Conservation (phyloP, 2,113 vertebrate species). For the Aegotheles bennettii region DNA sequence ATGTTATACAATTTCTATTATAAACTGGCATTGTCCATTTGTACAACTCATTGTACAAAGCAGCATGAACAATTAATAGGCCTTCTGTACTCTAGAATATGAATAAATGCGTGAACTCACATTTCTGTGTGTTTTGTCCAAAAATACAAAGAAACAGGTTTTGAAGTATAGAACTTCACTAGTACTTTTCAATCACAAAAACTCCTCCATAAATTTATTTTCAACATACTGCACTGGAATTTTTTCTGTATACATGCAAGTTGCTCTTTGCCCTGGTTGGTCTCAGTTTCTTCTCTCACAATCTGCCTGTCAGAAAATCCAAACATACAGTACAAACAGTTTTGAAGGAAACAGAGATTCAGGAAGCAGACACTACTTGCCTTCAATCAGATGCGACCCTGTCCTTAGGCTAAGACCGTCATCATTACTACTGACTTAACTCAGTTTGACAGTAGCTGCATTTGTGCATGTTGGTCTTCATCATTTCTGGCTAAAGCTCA, state of each 20-base stretch:
- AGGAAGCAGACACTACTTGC: constrained; percentile 24
- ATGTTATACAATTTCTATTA: neutral
- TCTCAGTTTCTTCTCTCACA: constrained; percentile 5
- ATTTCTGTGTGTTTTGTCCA: neutral
- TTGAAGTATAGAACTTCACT: neutral
- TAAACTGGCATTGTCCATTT: neutral
- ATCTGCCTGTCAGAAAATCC: constrained; percentile 59
- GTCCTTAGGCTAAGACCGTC: neutral
- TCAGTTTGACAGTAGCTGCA: constrained; percentile 43
- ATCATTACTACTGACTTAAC: constrained; percentile 24
- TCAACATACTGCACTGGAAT: neutral
- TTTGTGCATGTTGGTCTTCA: constrained; percentile 42
- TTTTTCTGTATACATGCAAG: neutral
- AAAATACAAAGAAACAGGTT: neutral
- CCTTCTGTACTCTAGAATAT: neutral
- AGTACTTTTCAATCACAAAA: neutral
- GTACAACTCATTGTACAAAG: neutral
- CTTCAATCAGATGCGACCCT: constrained; percentile 30
- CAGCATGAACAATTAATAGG: neutral
- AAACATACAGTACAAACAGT: constrained; percentile 48
- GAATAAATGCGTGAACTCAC: neutral
- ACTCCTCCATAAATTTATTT: neutral
- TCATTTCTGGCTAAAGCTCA: constrained; percentile 14
- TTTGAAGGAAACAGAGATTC: constrained; percentile 26
- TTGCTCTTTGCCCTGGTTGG: neutral